Base-by-base conservation (phyloP, 2,888 invertebrate species). In the Colletes collaris region DNA sequence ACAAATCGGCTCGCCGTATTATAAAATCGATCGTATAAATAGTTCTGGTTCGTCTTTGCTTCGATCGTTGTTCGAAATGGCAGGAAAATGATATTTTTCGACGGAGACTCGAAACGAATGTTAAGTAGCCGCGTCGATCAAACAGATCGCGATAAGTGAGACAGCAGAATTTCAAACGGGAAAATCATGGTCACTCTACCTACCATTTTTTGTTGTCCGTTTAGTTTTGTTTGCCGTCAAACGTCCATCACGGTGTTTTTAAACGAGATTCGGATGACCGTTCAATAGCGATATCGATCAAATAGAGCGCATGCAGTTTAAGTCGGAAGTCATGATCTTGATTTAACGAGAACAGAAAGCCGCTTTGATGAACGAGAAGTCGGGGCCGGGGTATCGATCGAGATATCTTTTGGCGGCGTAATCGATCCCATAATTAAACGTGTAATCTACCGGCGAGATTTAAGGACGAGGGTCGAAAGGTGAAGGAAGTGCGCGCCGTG, bases 341-440 rank as follows among this genome's bases (percentile, higher is more conserved):
- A 76, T 76, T 65, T 72, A 76, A 81, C 62, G 75, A 72, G 81
- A 69, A 69, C 81, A 49, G 64, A 69, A 67, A 67, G 63, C 64
- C 75, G 73, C 65, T 66, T 79, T 58, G 80, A 73, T 62, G 75
- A 68, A 71, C 70, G 64, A 46, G 69, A 63, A 65, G 35, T 19
- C 27, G 11, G n/a, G 46, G 19, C 11, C 5, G 35, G 27, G 55
- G 53, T 81, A 71, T 81, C 71, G 81, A 69, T 55, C 81, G 70
- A 64, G 73, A 79, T 83, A 83, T 79, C 83, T 72, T 58, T 27
- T 59, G 46, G 53, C 63, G 44, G 49, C 50, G 79, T 69, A 78
- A 82, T 77, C 79, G 82, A 83, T 75, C 79, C 79, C 58, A 55
- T 82, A 83, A 83, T 83, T 83, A 83, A 82, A 69, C 76, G 68